phyloP scores from a whole-genome alignment of 2,797 vertebrate genomes.

The Artibeus lituratus region DNA sequence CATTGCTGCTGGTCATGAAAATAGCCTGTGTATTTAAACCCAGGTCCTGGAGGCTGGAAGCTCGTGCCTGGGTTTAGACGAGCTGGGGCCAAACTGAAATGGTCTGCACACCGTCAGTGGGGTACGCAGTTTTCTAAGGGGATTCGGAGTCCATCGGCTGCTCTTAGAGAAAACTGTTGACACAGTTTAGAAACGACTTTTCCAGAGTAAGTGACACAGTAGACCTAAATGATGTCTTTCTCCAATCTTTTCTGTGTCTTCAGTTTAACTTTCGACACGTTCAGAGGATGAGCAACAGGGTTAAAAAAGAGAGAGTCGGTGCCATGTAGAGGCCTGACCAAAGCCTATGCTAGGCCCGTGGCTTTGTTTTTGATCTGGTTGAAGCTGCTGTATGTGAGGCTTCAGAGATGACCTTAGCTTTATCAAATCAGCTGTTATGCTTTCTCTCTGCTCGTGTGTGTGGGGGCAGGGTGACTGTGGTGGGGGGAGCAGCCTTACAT shows the following conservation, averaged over 20 bases:
- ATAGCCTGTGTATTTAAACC: not conserved
- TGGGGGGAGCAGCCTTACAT: not conserved
- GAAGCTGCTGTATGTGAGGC: not conserved
- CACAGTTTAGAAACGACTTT: not conserved
- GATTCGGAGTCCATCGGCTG: not conserved
- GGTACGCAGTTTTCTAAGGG: not conserved
- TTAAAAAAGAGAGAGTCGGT: not conserved
- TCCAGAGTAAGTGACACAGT: not conserved
- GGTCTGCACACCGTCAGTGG: no score
- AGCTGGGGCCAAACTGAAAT: not conserved
- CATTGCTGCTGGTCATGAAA: not conserved
- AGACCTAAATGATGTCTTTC: not conserved
- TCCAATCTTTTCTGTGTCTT: not conserved
- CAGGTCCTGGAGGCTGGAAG: not conserved
- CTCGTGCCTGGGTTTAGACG: not conserved
- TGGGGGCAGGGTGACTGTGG: not conserved
- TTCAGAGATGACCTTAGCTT: not conserved
- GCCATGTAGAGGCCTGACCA: not conserved
- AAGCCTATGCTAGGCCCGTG: not conserved
- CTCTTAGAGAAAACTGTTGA: not conserved
- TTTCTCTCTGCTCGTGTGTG: not conserved
- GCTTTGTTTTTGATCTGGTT: not conserved
- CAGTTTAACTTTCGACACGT: not conserved
- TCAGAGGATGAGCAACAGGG: not conserved
- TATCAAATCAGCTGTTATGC: not conserved